Base-by-base conservation (phyloP, 1,140 invertebrate genomes). In the Pogonomyrmex californicus region DNA sequence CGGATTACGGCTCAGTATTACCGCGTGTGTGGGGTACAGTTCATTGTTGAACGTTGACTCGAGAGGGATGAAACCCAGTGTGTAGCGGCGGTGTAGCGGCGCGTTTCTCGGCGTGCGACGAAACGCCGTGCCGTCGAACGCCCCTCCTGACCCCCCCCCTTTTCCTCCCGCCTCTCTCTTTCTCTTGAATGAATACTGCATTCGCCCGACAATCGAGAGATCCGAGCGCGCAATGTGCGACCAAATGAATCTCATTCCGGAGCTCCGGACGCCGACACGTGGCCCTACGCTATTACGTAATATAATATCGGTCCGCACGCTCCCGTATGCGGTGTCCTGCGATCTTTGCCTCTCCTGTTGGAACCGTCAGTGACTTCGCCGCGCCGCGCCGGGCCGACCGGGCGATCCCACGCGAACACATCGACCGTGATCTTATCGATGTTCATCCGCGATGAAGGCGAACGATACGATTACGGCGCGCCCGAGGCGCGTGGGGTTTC, bases 1-100 rank as follows among this genome's bases (percentile, higher is more conserved):
- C 91, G 91, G 92, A 93, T 93, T 93, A 93, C 79, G 44, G 86
- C 88, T 91, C 89, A 89, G 88, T 91, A 87, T 87, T 62, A 56
- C 63, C 79, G 77, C 83, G 63, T 41, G 36, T 65, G 68, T 65
- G 85, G 85, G 86, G 87, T 75, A 65, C 68, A 78, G 86, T 91
- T 91, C 88, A 92, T 92, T 92, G 91, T 81, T 91, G 68, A 76
- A 89, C 56, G 70, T 83, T 87, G 87, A 90, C 87, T 92, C 87
- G 89, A 90, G 89, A 90, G 89, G 89, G 89, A 90, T 90, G 89
- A 90, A 90, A 87, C 81, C 78, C 81, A 90, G 23, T 88, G 88
- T 89, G 75, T 56, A 54, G 70, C 66, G 75, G 88, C 75, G 65
- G 36, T 51, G 76, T 76, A 76, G 68, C 77, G 82, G 86, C 86